Base-by-base conservation (phyloP, 2,797 vertebrate species). In the Enteromius mattozi region DNA sequence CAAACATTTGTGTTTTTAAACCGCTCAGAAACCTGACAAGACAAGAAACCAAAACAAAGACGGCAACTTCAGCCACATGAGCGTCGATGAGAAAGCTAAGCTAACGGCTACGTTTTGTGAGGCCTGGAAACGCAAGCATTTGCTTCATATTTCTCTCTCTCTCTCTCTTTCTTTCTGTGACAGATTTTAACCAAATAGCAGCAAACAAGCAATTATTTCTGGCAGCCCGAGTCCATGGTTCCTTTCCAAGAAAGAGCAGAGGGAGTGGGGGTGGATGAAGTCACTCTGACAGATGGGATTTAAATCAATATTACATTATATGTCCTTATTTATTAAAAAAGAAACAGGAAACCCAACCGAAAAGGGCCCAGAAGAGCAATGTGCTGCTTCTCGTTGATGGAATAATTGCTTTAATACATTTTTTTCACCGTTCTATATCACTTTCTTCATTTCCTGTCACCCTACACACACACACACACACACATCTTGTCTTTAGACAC, bases 141-240 rank as follows among this genome's bases (percentile, higher is more conserved):
- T 59, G 56, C 68, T 83, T 77, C 49, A 65, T 69, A 40, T 74
- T 65, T 51, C 45, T 79, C 61, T 13, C 16, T 78, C 51, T 87
- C 85, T 37, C 81, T 90, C 83, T 87, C 84, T 83, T 85, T 91
- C 87, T 81, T 17, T 86, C 90, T 91, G 83, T 93, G 92, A 94
- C 92, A 93, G 93, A 92, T 93, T 95, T 93, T 89, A 92, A 94
- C 92, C 92, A 93, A 95, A 95, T 93, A 94, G 90, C 92, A 94
- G 92, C 92, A 95, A 95, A 95, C 93, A 95, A 94, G 94, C 92
- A 92, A 94, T 94, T 92, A 94, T 95, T 95, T 93, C 92, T 95
- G 95, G 94, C 94, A 94, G 94, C 87, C 88, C 19, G 72, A 87
- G 86, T 89, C 88, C 80, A 83, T 88, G 88, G 86, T 90, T 91